Evolutionary conservation across 2,888 invertebrate species (phyloP), one percentile per base, ranked within the genome.

Genomic region (Dexiosoma caninum): DNA sequence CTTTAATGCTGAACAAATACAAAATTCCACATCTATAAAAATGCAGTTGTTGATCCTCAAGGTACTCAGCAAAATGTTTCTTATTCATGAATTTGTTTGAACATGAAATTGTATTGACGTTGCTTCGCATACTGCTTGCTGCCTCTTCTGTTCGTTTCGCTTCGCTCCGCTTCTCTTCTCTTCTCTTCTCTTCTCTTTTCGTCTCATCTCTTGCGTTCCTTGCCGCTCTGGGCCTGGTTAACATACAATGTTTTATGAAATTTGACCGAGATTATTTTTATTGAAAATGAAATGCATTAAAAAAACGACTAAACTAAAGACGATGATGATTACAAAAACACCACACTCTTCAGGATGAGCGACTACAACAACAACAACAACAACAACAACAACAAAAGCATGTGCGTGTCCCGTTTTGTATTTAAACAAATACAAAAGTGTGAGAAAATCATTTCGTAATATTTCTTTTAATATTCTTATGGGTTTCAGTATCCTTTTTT

Each of bases 391-490:
- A n/a, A n/a, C n/a, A n/a, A 0, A 21, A 40, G 42, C 59, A 53
- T 64, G 51, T 75, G 70, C 66, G 75, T 80, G 79, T 66, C 79
- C 79, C 75, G 75, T 32, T 27, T 37, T 21, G 27, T 30, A 51
- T 30, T 51, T 14, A 16, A n/a, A 30, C 14, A 27, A 57, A 51
- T n/a, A n/a, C 69, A 35, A 51, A 74, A 80, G 75, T 80, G 79
- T 80, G 79, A 75, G 75, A 80, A 80, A 80, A 66, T 75, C 59
- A 66, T 75, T 57, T 75, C 44, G n/a, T 44, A 32, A 19, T 69
- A 37, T 40, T 40, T 57, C 5, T 8, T 32, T 2, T 23, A 16
- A 37, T 35, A 37, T 37, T 62, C 9, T 12, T 64, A 30, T 23
- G 6, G 5, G 2, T 21, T 53, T 8, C 1, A 12, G 8, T 40